phyloP scores from a whole-genome alignment of 2,888 invertebrate species.

The Drosophila paranaensis region DNA sequence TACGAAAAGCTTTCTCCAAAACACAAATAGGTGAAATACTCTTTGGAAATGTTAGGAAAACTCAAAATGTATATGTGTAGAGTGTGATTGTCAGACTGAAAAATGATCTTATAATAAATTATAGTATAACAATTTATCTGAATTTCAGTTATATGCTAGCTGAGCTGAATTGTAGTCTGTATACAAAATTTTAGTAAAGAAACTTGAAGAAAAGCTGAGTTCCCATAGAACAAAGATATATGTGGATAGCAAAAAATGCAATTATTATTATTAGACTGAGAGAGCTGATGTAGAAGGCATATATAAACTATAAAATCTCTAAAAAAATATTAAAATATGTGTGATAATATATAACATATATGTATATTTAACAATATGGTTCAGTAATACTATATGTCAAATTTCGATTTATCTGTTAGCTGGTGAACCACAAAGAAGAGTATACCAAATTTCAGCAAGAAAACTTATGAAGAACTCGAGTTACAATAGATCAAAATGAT shows the following conservation, averaged over 20 bases:
- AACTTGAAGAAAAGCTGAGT: no score
- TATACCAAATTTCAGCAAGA: neutral
- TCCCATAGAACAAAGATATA: no score
- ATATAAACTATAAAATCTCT: no score
- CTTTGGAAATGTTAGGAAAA: neutral
- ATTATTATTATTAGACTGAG: no score
- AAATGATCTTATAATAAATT: neutral
- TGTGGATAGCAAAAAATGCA: no score
- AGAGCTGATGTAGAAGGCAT: no score
- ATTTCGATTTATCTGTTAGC: neutral
- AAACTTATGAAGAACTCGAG: neutral
- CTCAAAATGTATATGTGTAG: neutral
- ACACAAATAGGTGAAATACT: neutral
- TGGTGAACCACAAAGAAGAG: neutral
- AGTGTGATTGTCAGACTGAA: neutral
- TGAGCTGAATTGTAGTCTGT: no score
- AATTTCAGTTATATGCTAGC: no score
- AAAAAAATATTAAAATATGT: neutral
- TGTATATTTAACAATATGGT: neutral
- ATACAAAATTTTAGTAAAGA: no score
- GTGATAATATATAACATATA: neutral
- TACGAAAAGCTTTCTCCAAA: conserved; percentile 1
- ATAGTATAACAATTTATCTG: no score
- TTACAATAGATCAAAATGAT: neutral
- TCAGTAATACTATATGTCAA: neutral